Evolutionary conservation across 2,888 invertebrate genomes (phyloP).

Genomic region (Leucophora obtusa): DNA sequence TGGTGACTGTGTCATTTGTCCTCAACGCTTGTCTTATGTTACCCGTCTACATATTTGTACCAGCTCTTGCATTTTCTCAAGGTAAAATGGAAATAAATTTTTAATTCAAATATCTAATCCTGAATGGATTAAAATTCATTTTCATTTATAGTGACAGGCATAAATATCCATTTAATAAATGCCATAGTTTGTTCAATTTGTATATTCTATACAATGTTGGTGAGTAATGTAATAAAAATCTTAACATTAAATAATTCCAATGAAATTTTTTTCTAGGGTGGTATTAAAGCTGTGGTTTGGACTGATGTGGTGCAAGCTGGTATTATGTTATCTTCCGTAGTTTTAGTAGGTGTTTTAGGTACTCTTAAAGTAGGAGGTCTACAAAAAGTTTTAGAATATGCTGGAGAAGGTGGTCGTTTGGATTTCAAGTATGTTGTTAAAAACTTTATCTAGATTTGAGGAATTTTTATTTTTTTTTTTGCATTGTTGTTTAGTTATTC

Average conservation of each 20-base stretch:
- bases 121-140: conserved; percentile 61
- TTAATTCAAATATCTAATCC: conserved; percentile 21
- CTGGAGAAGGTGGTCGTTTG: conserved; percentile 76
- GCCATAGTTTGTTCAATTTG: conserved; percentile 80
- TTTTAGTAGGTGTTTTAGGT: conserved; percentile 77
- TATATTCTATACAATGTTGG: conserved; percentile 78
- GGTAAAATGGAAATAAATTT: conserved; percentile 69
- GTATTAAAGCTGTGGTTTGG: conserved; percentile 81
- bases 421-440: conserved; percentile 74
- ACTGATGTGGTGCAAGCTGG: conserved; percentile 80
- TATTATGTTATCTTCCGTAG: conserved; percentile 77
- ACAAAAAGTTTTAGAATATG: conserved; percentile 73
- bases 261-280: conserved; percentile 73
- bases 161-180: conserved; percentile 81
- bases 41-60: conserved; percentile 76
- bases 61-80: conserved; percentile 76
- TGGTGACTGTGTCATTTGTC: conserved; percentile 74
- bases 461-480: background rate
- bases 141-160: conserved; percentile 80
- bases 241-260: background rate
- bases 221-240: conserved; percentile 25
- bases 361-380: conserved; percentile 77
- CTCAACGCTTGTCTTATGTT: conserved; percentile 71
- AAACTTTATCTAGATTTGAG: background rate
- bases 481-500: conserved; percentile 79